These are phyloP conservation scores for Dioctria linearis DNA, from an alignment of 2,888 invertebrate genomes.

Conservation along the genomic window DNA sequence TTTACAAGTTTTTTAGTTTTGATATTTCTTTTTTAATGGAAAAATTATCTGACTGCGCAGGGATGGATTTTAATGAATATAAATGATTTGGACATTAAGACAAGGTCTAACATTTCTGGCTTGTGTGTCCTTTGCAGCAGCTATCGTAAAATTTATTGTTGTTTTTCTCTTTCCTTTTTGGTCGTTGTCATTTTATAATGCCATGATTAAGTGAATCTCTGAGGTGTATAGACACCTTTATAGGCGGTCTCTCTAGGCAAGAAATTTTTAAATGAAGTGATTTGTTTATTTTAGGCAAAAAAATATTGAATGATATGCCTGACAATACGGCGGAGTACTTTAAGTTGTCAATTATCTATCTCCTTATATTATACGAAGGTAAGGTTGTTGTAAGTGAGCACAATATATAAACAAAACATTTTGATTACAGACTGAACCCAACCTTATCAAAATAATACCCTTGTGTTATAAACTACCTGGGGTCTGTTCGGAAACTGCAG, in stretches of 20 bases:
- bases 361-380: too few relatives aligned
- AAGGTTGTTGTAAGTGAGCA: too few relatives aligned
- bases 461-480: too few relatives aligned
- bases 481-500: too few relatives aligned
- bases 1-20: conserved; percentile 23
- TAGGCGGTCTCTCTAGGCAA: neutral
- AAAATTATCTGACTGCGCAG: conserved; percentile 36
- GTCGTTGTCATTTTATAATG: neutral
- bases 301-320: conserved; percentile 22
- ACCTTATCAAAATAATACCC: too few relatives aligned
- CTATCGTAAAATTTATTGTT: neutral
- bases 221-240: neutral
- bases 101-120: neutral
- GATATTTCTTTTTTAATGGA: conserved; percentile 20
- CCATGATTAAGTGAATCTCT: conserved; percentile 7
- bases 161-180: neutral
- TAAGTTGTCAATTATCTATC: too few relatives aligned
- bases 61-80: conserved; percentile 45
- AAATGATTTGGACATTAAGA: conserved; percentile 37
- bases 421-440: too few relatives aligned
- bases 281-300: conserved; percentile 33
- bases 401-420: too few relatives aligned
- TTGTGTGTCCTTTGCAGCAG: neutral
- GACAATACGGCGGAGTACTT: neutral
- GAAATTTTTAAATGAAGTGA: conserved; percentile 15